These are phyloP conservation scores for Caenorhabditis macrosperma DNA, from an alignment of 2,888 invertebrate species.

Conservation along the genomic window DNA sequence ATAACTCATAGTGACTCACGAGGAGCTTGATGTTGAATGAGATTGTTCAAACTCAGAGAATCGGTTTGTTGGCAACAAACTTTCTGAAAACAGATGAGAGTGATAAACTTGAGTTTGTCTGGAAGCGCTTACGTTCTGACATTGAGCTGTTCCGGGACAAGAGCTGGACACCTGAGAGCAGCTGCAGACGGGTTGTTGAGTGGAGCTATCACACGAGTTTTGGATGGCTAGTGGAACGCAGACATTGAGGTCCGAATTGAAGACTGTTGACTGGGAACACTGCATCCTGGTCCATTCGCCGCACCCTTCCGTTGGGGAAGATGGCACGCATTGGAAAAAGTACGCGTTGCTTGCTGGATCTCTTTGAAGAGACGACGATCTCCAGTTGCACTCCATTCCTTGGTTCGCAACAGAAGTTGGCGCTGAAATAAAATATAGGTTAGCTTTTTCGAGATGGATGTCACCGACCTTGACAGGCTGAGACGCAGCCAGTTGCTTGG, in stretches of 20 bases:
- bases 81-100: slow-evolving; percentile 60
- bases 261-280: slow-evolving; percentile 72
- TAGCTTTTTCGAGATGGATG: background rate
- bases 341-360: slow-evolving; percentile 66
- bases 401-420: slow-evolving; percentile 45
- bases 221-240: slow-evolving; percentile 61
- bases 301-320: slow-evolving; percentile 73
- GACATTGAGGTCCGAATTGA: slow-evolving; percentile 52
- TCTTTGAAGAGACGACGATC: slow-evolving; percentile 67
- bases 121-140: slow-evolving; percentile 62
- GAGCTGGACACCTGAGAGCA: slow-evolving; percentile 65
- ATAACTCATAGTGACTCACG: slow-evolving; percentile 52
- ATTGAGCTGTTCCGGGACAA: slow-evolving; percentile 71
- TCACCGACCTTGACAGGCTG: slow-evolving; percentile 61
- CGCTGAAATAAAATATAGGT: background rate
- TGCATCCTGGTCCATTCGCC: slow-evolving; percentile 78
- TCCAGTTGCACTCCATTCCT: slow-evolving; percentile 75
- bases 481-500: slow-evolving; percentile 60
- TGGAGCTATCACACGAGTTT: slow-evolving; percentile 47
- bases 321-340: slow-evolving; percentile 78
- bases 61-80: slow-evolving; percentile 71
- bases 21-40: slow-evolving; percentile 68
- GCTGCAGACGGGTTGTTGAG: slow-evolving; percentile 65
- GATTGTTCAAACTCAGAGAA: slow-evolving; percentile 51
- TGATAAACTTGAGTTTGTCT: too few relatives aligned